Percentiles rank a stretch among this genome's conserved stretches.
These are phyloP conservation scores for Apostichopus californicus DNA, from an alignment of 35 echinoderm and acorn worm genomes.

Conservation along the genomic window DNA sequence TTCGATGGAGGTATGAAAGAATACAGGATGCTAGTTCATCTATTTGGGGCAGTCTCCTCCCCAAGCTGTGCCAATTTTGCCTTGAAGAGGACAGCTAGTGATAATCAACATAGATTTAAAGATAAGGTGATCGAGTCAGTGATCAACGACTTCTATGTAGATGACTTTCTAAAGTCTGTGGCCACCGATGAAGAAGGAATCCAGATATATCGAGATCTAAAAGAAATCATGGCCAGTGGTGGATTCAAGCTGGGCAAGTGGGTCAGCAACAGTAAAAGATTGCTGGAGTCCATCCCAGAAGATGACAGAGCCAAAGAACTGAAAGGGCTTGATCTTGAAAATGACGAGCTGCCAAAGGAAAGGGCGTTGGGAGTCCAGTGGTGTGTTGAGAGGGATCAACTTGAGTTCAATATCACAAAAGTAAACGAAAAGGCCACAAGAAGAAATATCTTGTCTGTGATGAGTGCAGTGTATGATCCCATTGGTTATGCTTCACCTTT, in stretches of 20 bases:
- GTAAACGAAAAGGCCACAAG: too few species aligned
- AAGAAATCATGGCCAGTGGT: slow-evolving; percentile 8
- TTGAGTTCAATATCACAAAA: too few species aligned
- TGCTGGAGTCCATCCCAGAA: slow-evolving; percentile 61
- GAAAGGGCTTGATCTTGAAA: slow-evolving; percentile 50
- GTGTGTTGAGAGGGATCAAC: too few species aligned
- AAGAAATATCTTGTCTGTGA: too few species aligned
- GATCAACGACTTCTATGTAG: slow-evolving; percentile 65
- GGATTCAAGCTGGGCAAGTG: slow-evolving; percentile 82
- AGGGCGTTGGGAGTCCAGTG: slow-evolving; percentile 55
- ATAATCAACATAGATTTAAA: slow-evolving; percentile 41
- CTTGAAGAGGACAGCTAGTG: slow-evolving; percentile 59
- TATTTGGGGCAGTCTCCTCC: slow-evolving; percentile 70
- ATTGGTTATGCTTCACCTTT: too few species aligned
- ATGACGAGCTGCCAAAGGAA: slow-evolving; percentile 58
- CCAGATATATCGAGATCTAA: slow-evolving; percentile 20
- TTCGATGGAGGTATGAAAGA: not conserved
- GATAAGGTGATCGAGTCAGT: too few species aligned
- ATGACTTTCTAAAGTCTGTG: slow-evolving; percentile 69
- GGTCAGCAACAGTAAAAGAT: slow-evolving; percentile 59
- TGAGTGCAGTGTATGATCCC: too few species aligned
- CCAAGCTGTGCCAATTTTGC: not conserved
- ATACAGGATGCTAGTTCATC: slow-evolving; percentile 75
- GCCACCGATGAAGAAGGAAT: slow-evolving; percentile 62
- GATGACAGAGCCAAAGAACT: slow-evolving; percentile 58